Evolutionary conservation across 2,113 vertebrate genomes (phyloP), one percentile per base, ranked within the genome.

Genomic region (Gulo gulo): DNA sequence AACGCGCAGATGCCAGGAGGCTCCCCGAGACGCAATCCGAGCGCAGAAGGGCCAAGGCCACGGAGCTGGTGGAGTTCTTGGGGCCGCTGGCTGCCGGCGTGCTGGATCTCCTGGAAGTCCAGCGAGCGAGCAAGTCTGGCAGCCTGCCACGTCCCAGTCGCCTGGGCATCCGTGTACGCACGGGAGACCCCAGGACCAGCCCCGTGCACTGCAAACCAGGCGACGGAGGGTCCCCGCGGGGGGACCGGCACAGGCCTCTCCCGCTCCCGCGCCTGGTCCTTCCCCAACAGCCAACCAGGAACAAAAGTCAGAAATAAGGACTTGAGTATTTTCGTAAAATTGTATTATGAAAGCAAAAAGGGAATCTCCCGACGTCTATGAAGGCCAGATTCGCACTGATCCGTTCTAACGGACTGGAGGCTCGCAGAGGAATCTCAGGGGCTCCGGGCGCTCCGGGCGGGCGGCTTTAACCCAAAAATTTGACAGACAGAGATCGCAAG

Each of bases 181-280:
- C 52, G 12, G 7, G 26, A 59, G 18, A 45, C 69, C 36, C 52
- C 36, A 34, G 12, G 4, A 7, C 31, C 52, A 20, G 1, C 4
- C 4, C 4, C 0, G 4, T 14, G 36, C 20, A 1, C 86, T 4
- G 20, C 12, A n/a, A 16, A n/a, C 21, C 39, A n/a, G 39, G 52
- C 12, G 20, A 4, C 36, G 6, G 29, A 18, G 87, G 71, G 55
- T 61, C 7, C 39, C 29, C 3, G 26, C 15, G 3, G 15, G n/a
- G 26, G 47, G 26, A 31, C 39, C 24, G 0, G 36, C 50, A 2
- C 36, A 20, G 13, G 12, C 55, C 87, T 24, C 39, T 50, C 29
- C 21, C 1, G 2, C 20, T 55, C 29, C 29, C 2, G 55, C 3
- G 13, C 39, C 87, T 23, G 2, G 29, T 61, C 39, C 36, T 89